Evolutionary conservation across 92 coral and sea anemone species (phyloP).

Genomic region (Epizoanthus ramosus): DNA sequence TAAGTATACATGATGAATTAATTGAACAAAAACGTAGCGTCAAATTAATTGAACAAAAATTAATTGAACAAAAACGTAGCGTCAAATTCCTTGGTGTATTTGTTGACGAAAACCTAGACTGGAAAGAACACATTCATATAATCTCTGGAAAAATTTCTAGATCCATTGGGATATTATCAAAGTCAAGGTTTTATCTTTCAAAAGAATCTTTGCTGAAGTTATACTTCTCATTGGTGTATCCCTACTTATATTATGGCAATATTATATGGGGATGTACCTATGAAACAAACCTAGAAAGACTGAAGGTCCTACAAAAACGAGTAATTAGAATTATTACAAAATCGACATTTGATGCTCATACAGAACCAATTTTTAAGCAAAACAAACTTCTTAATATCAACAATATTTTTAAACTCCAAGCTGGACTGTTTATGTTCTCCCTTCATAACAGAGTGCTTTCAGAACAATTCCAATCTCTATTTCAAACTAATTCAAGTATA

Average conservation of each 20-base stretch:
- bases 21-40: too few species aligned
- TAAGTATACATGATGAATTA: too few species aligned
- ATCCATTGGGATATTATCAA: constrained; percentile 28
- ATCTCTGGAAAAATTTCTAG: not conserved
- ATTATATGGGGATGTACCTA: constrained; percentile 20
- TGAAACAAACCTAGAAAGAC: constrained; percentile 11
- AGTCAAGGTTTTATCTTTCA: constrained; percentile 33
- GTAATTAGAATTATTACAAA: constrained; percentile 3
- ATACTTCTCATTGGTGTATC: constrained; percentile 16
- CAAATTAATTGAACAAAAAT: too few species aligned
- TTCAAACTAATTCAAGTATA: not conserved
- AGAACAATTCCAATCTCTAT: not conserved
- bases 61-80: too few species aligned
- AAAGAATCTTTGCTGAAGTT: not conserved
- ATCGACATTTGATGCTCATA: constrained; percentile 16
- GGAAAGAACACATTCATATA: too few species aligned
- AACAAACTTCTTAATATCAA: too few species aligned
- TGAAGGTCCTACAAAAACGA: constrained; percentile 11
- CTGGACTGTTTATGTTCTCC: not conserved
- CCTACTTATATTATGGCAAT: constrained; percentile 9
- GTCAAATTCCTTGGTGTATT: too few species aligned
- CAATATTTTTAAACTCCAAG: too few species aligned
- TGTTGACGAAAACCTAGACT: too few species aligned
- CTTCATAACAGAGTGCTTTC: not conserved
- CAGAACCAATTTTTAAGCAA: constrained; percentile 29